These are phyloP conservation scores for Origma solitaria DNA, from an alignment of 2,113 vertebrate species.

Conservation along the genomic window DNA sequence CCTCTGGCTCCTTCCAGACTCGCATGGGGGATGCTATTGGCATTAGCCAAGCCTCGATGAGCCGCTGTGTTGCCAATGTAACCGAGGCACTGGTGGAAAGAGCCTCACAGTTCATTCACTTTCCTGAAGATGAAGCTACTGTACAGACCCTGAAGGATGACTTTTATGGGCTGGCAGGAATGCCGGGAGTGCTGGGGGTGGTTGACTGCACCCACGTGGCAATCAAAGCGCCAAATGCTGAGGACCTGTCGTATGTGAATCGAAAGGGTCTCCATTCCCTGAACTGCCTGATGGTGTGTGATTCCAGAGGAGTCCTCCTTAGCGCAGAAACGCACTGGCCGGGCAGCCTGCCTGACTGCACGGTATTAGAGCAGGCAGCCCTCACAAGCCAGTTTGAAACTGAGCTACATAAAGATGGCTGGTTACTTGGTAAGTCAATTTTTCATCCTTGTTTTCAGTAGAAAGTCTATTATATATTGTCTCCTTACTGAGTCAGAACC, in stretches of 20 bases:
- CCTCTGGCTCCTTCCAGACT: conserved; percentile 94
- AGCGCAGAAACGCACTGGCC: conserved; percentile 90
- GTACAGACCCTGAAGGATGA: conserved; percentile 83
- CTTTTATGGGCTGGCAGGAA: conserved; percentile 87
- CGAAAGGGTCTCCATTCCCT: conserved; percentile 92
- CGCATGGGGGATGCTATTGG: conserved; percentile 95
- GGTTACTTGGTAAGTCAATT: conserved; percentile 87
- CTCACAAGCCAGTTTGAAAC: conserved; percentile 78
- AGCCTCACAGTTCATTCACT: conserved; percentile 85
- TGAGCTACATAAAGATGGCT: conserved; percentile 78
- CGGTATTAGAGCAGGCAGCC: conserved; percentile 81
- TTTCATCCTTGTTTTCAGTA: background rate
- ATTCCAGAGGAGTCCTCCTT: conserved; percentile 85
- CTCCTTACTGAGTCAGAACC: background rate
- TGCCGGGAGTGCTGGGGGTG: conserved; percentile 88
- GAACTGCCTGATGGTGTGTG: conserved; percentile 90
- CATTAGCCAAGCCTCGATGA: conserved; percentile 98
- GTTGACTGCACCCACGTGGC: conserved; percentile 89
- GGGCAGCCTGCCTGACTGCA: conserved; percentile 80
- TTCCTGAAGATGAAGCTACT: conserved; percentile 75
- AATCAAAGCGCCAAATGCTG: conserved; percentile 94
- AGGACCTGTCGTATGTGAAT: conserved; percentile 91
- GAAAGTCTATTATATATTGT: background rate
- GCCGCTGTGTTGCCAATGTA: conserved; percentile 93
- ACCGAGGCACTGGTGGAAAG: conserved; percentile 91